phyloP scores from a whole-genome alignment of 2,888 invertebrate species.

The Chymomyza fuscimana region DNA sequence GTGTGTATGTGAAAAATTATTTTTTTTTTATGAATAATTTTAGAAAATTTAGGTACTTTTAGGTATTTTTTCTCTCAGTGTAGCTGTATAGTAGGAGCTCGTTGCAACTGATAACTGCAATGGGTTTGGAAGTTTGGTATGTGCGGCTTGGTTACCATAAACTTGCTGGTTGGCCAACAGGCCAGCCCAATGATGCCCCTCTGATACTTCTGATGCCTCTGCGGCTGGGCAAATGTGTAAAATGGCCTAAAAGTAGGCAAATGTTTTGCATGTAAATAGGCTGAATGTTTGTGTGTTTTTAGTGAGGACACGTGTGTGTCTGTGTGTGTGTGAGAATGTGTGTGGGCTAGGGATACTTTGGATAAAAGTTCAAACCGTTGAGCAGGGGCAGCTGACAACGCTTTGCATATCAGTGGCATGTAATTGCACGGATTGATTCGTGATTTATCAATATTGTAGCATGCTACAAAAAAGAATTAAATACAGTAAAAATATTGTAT shows the following conservation, averaged over 20 bases:
- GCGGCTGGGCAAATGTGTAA: conserved; percentile 18
- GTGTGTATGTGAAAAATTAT: too few relatives aligned
- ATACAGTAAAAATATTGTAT: neutral
- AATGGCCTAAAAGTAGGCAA: conserved; percentile 34
- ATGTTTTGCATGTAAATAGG: conserved; percentile 44
- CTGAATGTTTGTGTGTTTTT: conserved; percentile 27
- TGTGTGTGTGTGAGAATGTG: conserved; percentile 18
- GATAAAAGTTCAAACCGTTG: neutral
- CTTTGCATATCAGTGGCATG: neutral
- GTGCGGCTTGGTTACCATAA: neutral
- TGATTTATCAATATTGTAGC: neutral
- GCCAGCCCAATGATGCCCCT: neutral
- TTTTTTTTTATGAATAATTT: too few relatives aligned
- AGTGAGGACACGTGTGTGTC: conserved; percentile 8
- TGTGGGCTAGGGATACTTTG: conserved; percentile 17
- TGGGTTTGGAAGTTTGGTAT: neutral
- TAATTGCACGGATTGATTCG: neutral
- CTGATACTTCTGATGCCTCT: neutral
- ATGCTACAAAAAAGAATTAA: neutral
- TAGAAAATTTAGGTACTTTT: too few relatives aligned
- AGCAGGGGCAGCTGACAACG: neutral
- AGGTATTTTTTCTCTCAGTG: too few relatives aligned
- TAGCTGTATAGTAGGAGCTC: neutral
- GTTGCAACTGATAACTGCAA: neutral
- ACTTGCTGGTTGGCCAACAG: neutral